Percentiles rank a stretch among this genome's conserved stretches.
Evolutionary conservation across 2,888 invertebrate species (phyloP).

Genomic region (Ornithoptera alexandrae): DNA sequence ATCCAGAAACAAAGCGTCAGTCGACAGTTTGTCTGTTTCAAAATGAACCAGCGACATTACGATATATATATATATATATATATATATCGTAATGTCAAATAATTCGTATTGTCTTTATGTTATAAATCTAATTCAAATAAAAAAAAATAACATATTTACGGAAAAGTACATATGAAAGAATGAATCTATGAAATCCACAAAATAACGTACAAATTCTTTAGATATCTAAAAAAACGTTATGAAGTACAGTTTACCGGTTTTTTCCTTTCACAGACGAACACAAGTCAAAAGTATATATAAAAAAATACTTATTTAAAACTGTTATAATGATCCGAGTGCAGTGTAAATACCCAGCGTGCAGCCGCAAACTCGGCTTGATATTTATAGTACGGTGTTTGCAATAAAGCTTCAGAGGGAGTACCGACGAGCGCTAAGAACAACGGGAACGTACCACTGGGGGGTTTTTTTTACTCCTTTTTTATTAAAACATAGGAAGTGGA

Average conservation of each 20-base stretch:
- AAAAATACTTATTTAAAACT: constrained; percentile 15
- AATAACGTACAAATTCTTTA: neutral
- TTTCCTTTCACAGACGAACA: neutral
- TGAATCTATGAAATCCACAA: neutral
- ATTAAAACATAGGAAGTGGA: constrained; percentile 30
- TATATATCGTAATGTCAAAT: no score
- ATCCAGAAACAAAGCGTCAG: no score
- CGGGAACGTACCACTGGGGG: constrained; percentile 32
- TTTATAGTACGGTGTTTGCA: constrained; percentile 37
- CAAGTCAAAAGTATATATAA: neutral
- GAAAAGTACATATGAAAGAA: neutral
- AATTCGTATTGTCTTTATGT: no score
- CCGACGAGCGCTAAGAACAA: constrained; percentile 35
- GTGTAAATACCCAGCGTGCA: constrained; percentile 23
- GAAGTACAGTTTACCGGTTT: neutral
- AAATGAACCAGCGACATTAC: no score
- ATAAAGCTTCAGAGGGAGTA: constrained; percentile 36
- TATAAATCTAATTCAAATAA: no score
- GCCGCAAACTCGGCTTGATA: constrained; percentile 30
- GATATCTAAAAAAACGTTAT: neutral
- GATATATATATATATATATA: no score
- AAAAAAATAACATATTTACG: neutral
- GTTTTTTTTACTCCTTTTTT: constrained; percentile 34
- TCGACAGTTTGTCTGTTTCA: no score
- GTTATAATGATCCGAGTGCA: constrained; percentile 29